Base-by-base conservation (phyloP, 92 coral and sea anemone genomes). In the Phenganax marumi region DNA sequence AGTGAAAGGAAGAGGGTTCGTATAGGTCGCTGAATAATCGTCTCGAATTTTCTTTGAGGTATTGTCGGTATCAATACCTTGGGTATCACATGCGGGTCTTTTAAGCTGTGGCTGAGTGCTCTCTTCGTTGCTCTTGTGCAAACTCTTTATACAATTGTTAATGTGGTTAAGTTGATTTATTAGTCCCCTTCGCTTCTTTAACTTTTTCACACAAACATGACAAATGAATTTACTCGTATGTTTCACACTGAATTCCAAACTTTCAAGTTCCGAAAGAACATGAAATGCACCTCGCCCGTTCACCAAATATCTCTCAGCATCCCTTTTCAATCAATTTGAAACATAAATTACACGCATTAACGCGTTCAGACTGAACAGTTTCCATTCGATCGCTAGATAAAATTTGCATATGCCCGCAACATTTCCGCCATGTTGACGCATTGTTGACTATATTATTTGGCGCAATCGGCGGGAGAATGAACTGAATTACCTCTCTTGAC, bases 171-270 rank as follows among this genome's bases (percentile, higher is more conserved):
- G 60, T n/a, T 54, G 60, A 10, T 54, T n/a, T 54, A n/a, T n/a
- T 54, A 54, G 60, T 54, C 60, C 70, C 8, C 74, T 68, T 68
- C 74, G 46, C 24, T 68, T 68, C 74, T 68, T 68, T 6, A 68
- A 8, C 46, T 68, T 68, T 17, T 21, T 16, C 24, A 68, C 23
- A 17, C 74, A 68, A 8, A 5, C 46, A 22, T 25, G 23, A 68
- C 74, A 68, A 21, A 68, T 68, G 39, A 13, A 68, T 33, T 17
- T 33, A 17, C 46, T 21, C 46, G 24, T 4, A 21, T 17, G 8
- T 12, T 13, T 25, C 8, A 68, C 24, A 4, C 39, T 9, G 24
- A 68, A 68, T 8, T 10, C 47, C 46, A 68, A 33, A 8, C 17
- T 50, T 10, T 21, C 39, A 22, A 68, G 12, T 50, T 21, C 74